phyloP scores from a whole-genome alignment of 2,113 vertebrate genomes.

The Amia ocellicauda region DNA sequence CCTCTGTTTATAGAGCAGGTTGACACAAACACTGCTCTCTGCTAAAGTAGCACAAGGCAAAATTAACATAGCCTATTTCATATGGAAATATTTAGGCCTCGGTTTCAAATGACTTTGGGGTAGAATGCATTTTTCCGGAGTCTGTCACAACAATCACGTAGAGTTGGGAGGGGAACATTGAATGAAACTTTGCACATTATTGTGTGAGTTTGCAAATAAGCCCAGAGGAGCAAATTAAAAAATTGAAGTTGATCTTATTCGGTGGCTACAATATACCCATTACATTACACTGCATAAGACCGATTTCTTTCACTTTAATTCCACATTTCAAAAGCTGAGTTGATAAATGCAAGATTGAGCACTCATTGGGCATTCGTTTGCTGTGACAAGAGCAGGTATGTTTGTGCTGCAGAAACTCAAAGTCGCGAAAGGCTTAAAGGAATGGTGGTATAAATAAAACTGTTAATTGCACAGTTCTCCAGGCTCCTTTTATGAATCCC shows the following conservation, averaged over 20 bases:
- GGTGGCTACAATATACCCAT: too few species aligned
- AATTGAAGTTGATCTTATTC: too few species aligned
- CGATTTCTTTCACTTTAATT: too few species aligned
- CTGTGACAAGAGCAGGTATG: too few species aligned
- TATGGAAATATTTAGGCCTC: neutral
- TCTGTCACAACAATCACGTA: neutral
- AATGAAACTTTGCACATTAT: neutral
- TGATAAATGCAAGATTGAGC: too few species aligned
- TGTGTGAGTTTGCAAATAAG: neutral
- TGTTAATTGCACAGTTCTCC: neutral
- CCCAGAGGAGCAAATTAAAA: neutral
- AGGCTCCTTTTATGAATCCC: neutral
- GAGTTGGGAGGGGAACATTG: neutral
- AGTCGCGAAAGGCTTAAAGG: too few species aligned
- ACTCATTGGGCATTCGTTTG: too few species aligned
- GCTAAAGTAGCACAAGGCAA: neutral
- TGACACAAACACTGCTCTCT: neutral
- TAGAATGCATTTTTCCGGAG: neutral
- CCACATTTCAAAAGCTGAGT: too few species aligned
- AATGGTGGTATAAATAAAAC: constrained; percentile 12
- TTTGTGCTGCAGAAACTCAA: too few species aligned
- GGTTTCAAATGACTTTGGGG: neutral
- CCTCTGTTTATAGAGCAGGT: neutral
- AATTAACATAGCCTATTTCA: neutral
- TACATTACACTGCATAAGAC: too few species aligned